Evolutionary conservation across 2,797 vertebrate species (phyloP), one percentile per base, ranked within the genome.

Genomic region (Micrastur ruficollis): DNA sequence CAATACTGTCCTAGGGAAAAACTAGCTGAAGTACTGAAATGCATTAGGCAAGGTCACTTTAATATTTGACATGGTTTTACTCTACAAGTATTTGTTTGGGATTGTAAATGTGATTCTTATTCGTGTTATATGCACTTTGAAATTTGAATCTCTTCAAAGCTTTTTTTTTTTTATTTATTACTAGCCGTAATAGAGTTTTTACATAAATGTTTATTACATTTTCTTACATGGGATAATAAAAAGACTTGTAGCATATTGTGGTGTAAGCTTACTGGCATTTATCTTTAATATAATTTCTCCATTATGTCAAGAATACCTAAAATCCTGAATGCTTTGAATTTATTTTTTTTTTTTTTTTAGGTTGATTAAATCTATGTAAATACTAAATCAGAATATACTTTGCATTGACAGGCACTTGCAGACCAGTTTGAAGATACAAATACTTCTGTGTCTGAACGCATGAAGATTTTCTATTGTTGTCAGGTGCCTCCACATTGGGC

Each of bases 401-500:
- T 93, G 13, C 92, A 34, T 93, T 95, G 85, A 44, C 93, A 98
- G 98, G 98, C 98, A 16, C 97, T 99, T 86, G 99, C 98, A 59
- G 99, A 99, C 96, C 98, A 99, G 61, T 99, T 99, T 98, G 99
- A 99, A 96, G 98, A 99, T 62, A 95, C 96, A 89, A 98, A 59
- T 49, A 98, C 99, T 6, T 97, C 98, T 0, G 97, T 98, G n/a
- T 96, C 88, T 5, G 99, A 99, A 93, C 98, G 99, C 12, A 98
- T 99, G 91, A 99, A 99, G 97, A 93, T 99, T 88, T 99, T 99
- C 97, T 99, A 99, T 97, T 99, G 99, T 95, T 99, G 98, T 70
- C 98, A 98, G 47, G 98, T 98, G 25, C 99, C 99, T 11, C 98
- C 99, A 26, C 98, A 91, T 55, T 99, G 99, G 99, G 96, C 96